Percentiles rank a stretch among this genome's conserved stretches.
These are phyloP conservation scores for Prietella phreatophila DNA, from an alignment of 2,113 vertebrate species.

Conservation along the genomic window DNA sequence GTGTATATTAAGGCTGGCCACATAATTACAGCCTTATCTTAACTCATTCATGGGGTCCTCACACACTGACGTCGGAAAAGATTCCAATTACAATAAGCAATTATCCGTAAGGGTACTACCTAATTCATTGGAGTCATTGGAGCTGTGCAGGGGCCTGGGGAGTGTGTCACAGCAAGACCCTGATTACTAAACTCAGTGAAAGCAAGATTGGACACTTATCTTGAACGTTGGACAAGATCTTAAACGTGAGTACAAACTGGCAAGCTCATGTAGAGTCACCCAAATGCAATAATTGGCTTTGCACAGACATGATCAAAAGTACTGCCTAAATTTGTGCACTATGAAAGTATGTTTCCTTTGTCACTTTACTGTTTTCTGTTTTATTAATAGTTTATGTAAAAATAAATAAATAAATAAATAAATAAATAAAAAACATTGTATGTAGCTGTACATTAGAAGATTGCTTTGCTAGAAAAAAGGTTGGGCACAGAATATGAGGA, in stretches of 20 bases:
- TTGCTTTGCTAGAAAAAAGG: not conserved
- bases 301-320: not conserved
- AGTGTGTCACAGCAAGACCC: not conserved
- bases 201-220: constrained; percentile 27
- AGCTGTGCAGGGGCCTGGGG: constrained; percentile 58
- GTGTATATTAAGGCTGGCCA: constrained; percentile 57
- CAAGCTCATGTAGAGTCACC: not conserved
- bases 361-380: not conserved
- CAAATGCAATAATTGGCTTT: not conserved
- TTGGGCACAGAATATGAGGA: not conserved
- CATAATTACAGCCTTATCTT: constrained; percentile 73
- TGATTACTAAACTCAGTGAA: constrained; percentile 66
- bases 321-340: not conserved
- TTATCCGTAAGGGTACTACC: constrained; percentile 71
- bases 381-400: not conserved
- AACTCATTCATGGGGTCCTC: constrained; percentile 64
- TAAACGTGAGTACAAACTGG: not conserved
- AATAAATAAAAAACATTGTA: no score
- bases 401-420: not conserved
- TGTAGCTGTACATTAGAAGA: not conserved
- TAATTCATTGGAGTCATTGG: constrained; percentile 67
- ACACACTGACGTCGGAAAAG: constrained; percentile 68
- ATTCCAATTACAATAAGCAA: constrained; percentile 69
- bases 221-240: no score
- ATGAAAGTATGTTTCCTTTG: not conserved